Evolutionary conservation across 2,888 invertebrate genomes (phyloP), one percentile per base, ranked within the genome.

Genomic region (Cryptus armator): DNA sequence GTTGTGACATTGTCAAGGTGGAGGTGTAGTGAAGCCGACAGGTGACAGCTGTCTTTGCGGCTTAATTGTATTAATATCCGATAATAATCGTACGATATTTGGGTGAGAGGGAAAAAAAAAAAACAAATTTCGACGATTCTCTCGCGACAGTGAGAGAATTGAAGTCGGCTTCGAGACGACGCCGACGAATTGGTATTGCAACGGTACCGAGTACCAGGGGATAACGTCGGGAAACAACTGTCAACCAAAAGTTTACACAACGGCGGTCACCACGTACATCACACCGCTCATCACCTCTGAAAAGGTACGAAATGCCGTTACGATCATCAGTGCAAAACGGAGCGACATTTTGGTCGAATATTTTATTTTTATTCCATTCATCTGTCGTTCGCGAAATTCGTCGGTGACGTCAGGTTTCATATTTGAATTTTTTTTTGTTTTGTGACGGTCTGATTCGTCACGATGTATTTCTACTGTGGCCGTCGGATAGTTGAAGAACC

Each of bases 251-350:
- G 89, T 91, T 89, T 90, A 90, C 92, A 93, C 92, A 87, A 93
- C 93, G 93, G 93, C 93, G 91, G 93, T 93, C 93, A 93, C 93
- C 87, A 93, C 93, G 93, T 93, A 93, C 90, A 93, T 93, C 93
- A 93, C 93, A 87, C 93, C 93, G 89, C 92, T 93, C 90, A 93
- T 94, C 93, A 93, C 93, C 91, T 92, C 93, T 88, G 93, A 93
- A 91, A 94, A 94, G 93, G 93, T 94, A 93, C 89, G 85, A 79
- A 19, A 56, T n/a, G 12, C 10, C 12, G 37, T 37, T 37, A 9
- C 37, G 9, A 37, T 37, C 37, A 1, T 37, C 37, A 37, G 37
- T 51, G 16, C 19, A 71, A 68, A 75, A 70, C 9, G 14, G 51
- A 76, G 14, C 37, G 7, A 37, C 5, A 37, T 37, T 37, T 37